These are phyloP conservation scores for Acronicta leporina DNA, from an alignment of 2,888 invertebrate genomes.

Conservation along the genomic window DNA sequence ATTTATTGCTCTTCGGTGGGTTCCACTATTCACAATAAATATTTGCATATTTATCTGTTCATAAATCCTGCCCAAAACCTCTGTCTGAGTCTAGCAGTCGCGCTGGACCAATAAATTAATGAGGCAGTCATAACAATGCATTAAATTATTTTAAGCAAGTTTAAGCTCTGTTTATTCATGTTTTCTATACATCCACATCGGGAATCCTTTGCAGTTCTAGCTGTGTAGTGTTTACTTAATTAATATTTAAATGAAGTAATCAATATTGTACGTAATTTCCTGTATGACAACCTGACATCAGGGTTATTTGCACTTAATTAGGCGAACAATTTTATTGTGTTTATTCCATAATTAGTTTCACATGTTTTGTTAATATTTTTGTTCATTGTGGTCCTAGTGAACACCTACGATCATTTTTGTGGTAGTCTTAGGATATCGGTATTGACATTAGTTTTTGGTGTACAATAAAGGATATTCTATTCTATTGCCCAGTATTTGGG, in stretches of 20 bases:
- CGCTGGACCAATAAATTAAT: too few relatives aligned
- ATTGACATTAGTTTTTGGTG: too few relatives aligned
- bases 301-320: neutral
- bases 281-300: constrained; percentile 13
- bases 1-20: too few relatives aligned
- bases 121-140: too few relatives aligned
- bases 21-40: too few relatives aligned
- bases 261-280: constrained; percentile 27
- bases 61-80: too few relatives aligned
- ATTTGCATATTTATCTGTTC: too few relatives aligned
- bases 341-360: constrained; percentile 2
- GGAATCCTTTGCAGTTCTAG: neutral
- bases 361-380: neutral
- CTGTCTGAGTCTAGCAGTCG: too few relatives aligned
- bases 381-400: neutral
- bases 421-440: too few relatives aligned
- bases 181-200: constrained; percentile 2
- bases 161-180: neutral
- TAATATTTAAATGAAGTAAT: constrained; percentile 19
- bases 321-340: constrained; percentile 3
- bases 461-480: too few relatives aligned
- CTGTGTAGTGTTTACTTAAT: constrained; percentile 23
- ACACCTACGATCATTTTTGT: neutral
- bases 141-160: neutral
- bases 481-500: too few relatives aligned